phyloP scores from a whole-genome alignment of 2,113 vertebrate species.

The Terrapene triunguis region DNA sequence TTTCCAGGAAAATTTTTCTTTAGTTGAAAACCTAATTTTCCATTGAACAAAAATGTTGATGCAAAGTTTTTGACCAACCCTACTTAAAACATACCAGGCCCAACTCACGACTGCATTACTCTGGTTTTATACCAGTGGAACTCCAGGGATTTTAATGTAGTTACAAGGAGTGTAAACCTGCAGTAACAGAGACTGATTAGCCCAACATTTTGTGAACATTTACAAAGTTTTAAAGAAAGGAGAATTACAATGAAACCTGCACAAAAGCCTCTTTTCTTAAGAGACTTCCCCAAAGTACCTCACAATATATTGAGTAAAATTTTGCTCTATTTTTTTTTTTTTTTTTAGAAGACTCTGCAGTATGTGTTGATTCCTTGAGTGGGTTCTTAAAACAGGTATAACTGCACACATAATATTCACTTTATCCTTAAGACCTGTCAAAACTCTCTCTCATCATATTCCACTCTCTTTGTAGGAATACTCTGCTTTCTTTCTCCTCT shows the following conservation, averaged over 20 bases:
- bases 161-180: too few relatives aligned
- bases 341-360: conserved; percentile 30
- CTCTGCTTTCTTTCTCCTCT: conserved; percentile 25
- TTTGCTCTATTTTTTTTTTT: conserved; percentile 28
- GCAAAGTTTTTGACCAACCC: too few relatives aligned
- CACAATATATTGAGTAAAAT: not conserved
- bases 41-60: too few relatives aligned
- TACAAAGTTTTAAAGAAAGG: not conserved
- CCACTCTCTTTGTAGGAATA: conserved; percentile 45
- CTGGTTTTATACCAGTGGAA: too few relatives aligned
- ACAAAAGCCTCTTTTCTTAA: conserved; percentile 9
- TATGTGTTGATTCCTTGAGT: conserved; percentile 30
- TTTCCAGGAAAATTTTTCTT: too few relatives aligned
- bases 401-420: not conserved
- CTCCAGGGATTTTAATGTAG: too few relatives aligned
- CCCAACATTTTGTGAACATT: not conserved
- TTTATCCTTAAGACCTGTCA: conserved; percentile 45
- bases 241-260: conserved; percentile 42
- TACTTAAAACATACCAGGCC: too few relatives aligned
- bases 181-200: conserved; percentile 38
- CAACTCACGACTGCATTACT: too few relatives aligned
- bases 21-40: too few relatives aligned
- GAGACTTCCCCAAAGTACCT: conserved; percentile 44
- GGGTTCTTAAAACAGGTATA: conserved; percentile 30
- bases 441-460: conserved; percentile 13